Conservation (phyloP, 2,888 invertebrate species). For the Cremastinae sp. region DNA sequence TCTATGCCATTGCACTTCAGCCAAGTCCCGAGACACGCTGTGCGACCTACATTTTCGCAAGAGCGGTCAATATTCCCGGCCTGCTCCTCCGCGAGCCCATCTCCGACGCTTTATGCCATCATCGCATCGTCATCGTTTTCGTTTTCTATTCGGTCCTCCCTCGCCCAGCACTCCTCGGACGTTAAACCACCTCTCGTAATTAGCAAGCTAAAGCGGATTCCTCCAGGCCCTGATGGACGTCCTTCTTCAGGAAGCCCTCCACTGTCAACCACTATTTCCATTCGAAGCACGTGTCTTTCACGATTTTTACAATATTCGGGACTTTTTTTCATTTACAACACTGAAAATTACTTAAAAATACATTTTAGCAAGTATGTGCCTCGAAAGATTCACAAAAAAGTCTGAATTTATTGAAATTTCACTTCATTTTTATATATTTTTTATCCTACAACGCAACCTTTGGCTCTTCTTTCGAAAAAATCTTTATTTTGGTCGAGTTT, state of each 20-base stretch:
- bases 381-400: slow-evolving; percentile 8
- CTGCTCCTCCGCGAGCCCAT: slow-evolving; percentile 38
- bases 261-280: not conserved
- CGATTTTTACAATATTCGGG: no score
- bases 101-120: slow-evolving; percentile 32
- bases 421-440: no score
- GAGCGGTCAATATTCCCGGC: slow-evolving; percentile 61
- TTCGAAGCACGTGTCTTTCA: not conserved
- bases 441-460: not conserved
- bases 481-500: slow-evolving; percentile 36
- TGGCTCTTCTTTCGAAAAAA: slow-evolving; percentile 32
- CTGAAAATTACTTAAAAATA: slow-evolving; percentile 32
- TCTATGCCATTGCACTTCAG: slow-evolving; percentile 51
- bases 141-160: slow-evolving; percentile 21
- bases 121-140: slow-evolving; percentile 21
- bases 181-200: slow-evolving; percentile 61
- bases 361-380: not conserved
- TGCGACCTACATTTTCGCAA: slow-evolving; percentile 60
- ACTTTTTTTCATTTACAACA: no score
- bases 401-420: no score
- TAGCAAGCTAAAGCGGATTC: slow-evolving; percentile 60
- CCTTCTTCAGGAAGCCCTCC: slow-evolving; percentile 16
- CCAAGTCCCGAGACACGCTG: slow-evolving; percentile 55
- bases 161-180: slow-evolving; percentile 40
- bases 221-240: slow-evolving; percentile 19